Conservation (phyloP, 53 echinoderm and acorn worm genomes). For the Echinometra lucunter region DNA sequence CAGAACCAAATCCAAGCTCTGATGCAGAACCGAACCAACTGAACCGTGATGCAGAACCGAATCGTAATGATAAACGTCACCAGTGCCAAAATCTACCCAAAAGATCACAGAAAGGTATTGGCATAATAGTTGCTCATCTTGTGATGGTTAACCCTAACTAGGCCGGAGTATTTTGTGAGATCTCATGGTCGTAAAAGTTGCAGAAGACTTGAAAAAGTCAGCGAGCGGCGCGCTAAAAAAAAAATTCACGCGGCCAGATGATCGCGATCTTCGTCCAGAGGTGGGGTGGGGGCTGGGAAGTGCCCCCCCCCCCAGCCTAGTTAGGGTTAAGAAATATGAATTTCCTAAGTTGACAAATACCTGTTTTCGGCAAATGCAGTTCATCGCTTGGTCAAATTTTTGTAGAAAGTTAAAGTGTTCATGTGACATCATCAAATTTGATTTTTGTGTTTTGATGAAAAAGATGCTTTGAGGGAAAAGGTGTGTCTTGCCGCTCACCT, state of each 20-base stretch:
- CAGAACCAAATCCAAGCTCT: slow-evolving; percentile 41
- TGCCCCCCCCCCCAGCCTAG: slow-evolving; percentile 2
- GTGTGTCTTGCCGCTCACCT: not conserved
- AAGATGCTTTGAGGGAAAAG: slow-evolving; percentile 34
- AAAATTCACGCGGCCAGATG: slow-evolving; percentile 17
- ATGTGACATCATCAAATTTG: slow-evolving; percentile 48
- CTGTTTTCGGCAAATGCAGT: slow-evolving; percentile 46
- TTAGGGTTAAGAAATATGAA: slow-evolving; percentile 15
- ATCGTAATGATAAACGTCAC: slow-evolving; percentile 51
- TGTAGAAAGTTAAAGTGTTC: slow-evolving; percentile 46
- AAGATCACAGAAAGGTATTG: slow-evolving; percentile 53
- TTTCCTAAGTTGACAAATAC: slow-evolving; percentile 46
- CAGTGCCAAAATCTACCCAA: slow-evolving; percentile 49
- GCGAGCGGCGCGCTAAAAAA: slow-evolving; percentile 18
- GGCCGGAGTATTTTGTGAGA: slow-evolving; percentile 16
- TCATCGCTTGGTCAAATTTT: slow-evolving; percentile 45
- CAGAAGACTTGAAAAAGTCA: slow-evolving; percentile 17
- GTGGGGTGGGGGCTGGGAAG: slow-evolving; percentile 19
- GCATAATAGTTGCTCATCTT: slow-evolving; percentile 37
- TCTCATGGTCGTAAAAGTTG: slow-evolving; percentile 17
- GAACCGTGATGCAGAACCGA: slow-evolving; percentile 46
- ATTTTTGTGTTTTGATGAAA: slow-evolving; percentile 51
- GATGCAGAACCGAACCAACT: slow-evolving; percentile 51
- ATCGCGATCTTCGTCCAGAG: slow-evolving; percentile 18
- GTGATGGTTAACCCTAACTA: slow-evolving; percentile 17